Evolutionary conservation across 2,888 invertebrate species (phyloP).

Genomic region (Macroteleia sp.): DNA sequence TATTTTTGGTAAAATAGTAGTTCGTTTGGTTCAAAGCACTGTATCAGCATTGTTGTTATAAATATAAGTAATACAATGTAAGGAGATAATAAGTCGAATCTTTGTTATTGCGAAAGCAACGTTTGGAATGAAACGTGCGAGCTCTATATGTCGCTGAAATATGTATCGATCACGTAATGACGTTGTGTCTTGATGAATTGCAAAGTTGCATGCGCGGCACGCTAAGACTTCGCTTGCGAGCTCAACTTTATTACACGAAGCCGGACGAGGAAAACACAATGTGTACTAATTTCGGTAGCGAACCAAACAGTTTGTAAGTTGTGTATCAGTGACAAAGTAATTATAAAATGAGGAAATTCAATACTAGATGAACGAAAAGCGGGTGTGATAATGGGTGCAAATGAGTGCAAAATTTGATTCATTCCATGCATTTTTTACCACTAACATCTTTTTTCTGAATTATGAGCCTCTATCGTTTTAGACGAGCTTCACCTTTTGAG

Average conservation of each 20-base stretch:
- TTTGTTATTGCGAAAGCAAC: constrained; percentile 25
- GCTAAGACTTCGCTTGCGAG: constrained; percentile 57
- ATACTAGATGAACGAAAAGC: constrained; percentile 24
- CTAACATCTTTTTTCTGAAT: constrained; percentile 37
- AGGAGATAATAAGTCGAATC: constrained; percentile 15
- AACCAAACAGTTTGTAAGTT: constrained; percentile 41
- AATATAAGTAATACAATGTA: constrained; percentile 20
- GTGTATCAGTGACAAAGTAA: constrained; percentile 48
- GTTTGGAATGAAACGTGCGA: constrained; percentile 22
- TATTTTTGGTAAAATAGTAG: too few species aligned
- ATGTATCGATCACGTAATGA: constrained; percentile 64
- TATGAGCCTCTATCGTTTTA: constrained; percentile 15
- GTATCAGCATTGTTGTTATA: constrained; percentile 12
- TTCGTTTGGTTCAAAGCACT: background rate
- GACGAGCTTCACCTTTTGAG: constrained; percentile 42
- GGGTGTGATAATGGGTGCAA: too few species aligned
- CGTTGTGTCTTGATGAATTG: constrained; percentile 67
- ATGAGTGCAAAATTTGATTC: constrained; percentile 34
- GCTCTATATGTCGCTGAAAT: constrained; percentile 56
- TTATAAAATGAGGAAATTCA: constrained; percentile 54
- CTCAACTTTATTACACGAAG: constrained; percentile 66
- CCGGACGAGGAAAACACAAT: constrained; percentile 54
- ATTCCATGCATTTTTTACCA: constrained; percentile 29
- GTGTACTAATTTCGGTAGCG: constrained; percentile 53
- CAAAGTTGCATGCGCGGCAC: constrained; percentile 66